Evolutionary conservation across 2,113 vertebrate genomes (phyloP), one percentile per base, ranked within the genome.

Genomic region (Papio anubis): DNA sequence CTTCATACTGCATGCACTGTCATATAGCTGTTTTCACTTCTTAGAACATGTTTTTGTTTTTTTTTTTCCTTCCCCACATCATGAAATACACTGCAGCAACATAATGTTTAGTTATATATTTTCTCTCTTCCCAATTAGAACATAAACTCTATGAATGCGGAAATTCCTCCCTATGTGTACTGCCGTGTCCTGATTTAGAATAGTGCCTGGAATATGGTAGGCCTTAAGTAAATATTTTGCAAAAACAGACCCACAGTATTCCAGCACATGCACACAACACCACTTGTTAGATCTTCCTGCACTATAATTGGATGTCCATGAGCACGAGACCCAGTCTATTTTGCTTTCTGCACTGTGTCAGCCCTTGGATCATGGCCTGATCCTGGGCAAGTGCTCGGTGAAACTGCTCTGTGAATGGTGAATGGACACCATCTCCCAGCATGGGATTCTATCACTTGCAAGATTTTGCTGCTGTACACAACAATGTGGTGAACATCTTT

Each of bases 281-380:
- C 12, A 4, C 32, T 23, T 23, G 21, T 16, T 79, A 30, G 4
- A 0, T 61, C 23, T 73, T 2, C 20, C 14, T 81, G 13, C 0
- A 0, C 30, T n/a, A 0, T 38, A 14, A n/a, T 0, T 55, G 17
- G 10, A n/a, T 10, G 64, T 9, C 43, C 11, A 3, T 2, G n/a
- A 40, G 27, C 1, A 13, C 3, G 32, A 5, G 30, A 3, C 3
- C 43, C 1, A 2, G 81, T 68, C 17, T 5, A 0, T 35, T 30
- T 2, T 2, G 6, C 7, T 45, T 45, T 6, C 3, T 3, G 6
- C 1, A 73, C 40, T 25, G 4, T 50, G n/a, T 50, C n/a, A 27
- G 5, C 32, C 2, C 38, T 81, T 27, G 21, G 7, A 32, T 11
- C 1, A 11, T n/a, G 4, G 8, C 23, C 43, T 17, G 59, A 21